Evolutionary conservation across 1,140 invertebrate genomes (phyloP), one percentile per base, ranked within the genome.

Genomic region (Diuraphis noxia): DNA sequence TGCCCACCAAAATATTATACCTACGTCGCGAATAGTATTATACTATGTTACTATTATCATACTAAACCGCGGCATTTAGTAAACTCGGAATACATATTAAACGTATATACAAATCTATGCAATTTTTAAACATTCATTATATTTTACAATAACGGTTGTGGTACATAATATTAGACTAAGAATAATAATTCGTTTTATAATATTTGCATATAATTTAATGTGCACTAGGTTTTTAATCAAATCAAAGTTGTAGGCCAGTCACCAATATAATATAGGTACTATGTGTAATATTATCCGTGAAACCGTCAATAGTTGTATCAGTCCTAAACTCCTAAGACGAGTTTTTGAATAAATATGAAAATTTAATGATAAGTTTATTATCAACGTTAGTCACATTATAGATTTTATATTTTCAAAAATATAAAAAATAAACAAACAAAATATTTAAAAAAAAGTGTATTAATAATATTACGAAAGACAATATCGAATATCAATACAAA

Each of bases 101-200:
- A n/a, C 13, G 4, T 85, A 8, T 8, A 34, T 41, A 46, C 82
- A 85, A 85, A 46, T 85, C 8, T 85, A 85, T 86, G 36, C 84
- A 7, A n/a, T 86, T 86, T 86, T 85, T 86, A n/a, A 19, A 86
- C 84, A 36, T 86, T 25, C n/a, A 86, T 86, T 49, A 17, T 36
- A 81, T 9, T 25, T 38, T 38, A 81, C 25, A 23, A 40, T 81
- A 25, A 38, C 23, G 36, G 36, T 40, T 81, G 21, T 2, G 79
- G 13, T 3, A 25, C 23, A 81, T n/a, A 38, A 38, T 81, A 38
- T n/a, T n/a, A n/a, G n/a, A n/a, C n/a, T n/a, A n/a, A n/a, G n/a
- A n/a, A n/a, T n/a, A n/a, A n/a, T n/a, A 72, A n/a, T 72, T 1
- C 30, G 10, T 72, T 13, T 1, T n/a, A n/a, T 72, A n/a, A 72